Conservation (phyloP, 2,113 vertebrate genomes). For the Pomatorhinus ruficollis region DNA sequence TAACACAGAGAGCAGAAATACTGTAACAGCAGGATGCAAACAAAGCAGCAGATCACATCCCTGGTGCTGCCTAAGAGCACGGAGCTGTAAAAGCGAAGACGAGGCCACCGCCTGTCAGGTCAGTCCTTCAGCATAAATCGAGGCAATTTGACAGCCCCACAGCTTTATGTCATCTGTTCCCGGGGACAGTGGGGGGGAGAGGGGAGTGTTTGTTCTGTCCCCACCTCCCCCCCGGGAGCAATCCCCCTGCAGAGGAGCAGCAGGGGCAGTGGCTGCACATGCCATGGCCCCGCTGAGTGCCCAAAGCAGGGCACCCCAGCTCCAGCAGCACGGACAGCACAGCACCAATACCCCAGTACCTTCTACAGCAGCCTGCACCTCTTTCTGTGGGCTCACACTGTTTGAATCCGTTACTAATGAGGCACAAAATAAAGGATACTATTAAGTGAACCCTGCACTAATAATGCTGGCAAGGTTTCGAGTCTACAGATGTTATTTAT, state of each 20-base stretch:
- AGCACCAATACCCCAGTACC: not conserved
- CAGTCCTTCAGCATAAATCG: not conserved
- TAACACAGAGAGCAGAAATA: not conserved
- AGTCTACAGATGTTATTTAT: slow-evolving; percentile 62
- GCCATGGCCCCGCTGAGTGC: not conserved
- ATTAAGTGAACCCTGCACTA: slow-evolving; percentile 16
- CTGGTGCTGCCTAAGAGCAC: not conserved
- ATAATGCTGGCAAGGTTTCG: slow-evolving; percentile 30
- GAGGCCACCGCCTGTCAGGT: accelerated
- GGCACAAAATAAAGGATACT: not conserved
- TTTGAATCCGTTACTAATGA: not conserved
- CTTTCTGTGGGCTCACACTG: not conserved
- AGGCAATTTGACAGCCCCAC: not conserved
- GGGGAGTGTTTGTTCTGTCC: not conserved
- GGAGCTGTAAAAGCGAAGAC: not conserved
- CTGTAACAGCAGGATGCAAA: not conserved
- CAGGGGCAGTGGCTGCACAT: accelerated
- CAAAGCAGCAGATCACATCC: not conserved
- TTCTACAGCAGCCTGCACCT: not conserved
- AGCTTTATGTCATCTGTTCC: not conserved
- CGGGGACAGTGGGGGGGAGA: not conserved
- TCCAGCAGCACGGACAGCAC: accelerated
- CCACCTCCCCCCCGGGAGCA: not conserved
- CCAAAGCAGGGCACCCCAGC: not conserved
- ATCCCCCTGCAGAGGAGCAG: not conserved